Conservation (phyloP, 2,888 invertebrate genomes). For the Alcis repandata region DNA sequence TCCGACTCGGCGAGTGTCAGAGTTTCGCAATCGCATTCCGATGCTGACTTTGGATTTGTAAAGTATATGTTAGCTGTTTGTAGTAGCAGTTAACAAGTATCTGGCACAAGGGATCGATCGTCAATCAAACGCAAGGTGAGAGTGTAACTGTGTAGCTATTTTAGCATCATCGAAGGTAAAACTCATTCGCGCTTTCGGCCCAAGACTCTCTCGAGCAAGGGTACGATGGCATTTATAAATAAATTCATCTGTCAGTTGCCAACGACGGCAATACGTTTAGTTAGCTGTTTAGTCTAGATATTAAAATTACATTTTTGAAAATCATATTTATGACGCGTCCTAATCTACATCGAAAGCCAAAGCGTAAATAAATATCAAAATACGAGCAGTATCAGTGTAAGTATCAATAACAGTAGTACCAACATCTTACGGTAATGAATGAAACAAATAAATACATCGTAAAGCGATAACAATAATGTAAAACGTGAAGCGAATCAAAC, state of each 20-base stretch:
- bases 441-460: conserved; percentile 53
- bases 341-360: conserved; percentile 18
- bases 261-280: conserved; percentile 64
- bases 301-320: conserved; percentile 54
- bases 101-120: conserved; percentile 86
- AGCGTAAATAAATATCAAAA: neutral
- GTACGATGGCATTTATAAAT: conserved; percentile 83
- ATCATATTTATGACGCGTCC: conserved; percentile 25
- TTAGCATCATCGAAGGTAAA: conserved; percentile 86
- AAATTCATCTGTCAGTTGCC: conserved; percentile 78
- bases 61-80: conserved; percentile 69
- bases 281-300: conserved; percentile 63
- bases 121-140: conserved; percentile 87
- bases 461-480: conserved; percentile 53
- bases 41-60: conserved; percentile 57
- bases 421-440: conserved; percentile 50
- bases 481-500: conserved; percentile 54
- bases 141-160: conserved; percentile 84
- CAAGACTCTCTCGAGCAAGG: conserved; percentile 83
- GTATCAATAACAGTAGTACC: conserved; percentile 20
- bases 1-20: conserved; percentile 52
- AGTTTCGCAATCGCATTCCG: conserved; percentile 60
- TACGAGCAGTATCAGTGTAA: neutral
- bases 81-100: conserved; percentile 79
- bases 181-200: conserved; percentile 84